Percentiles rank a stretch among this genome's conserved stretches.
phyloP scores from a whole-genome alignment of 2,113 vertebrate species.

The Periophthalmus modestus region DNA sequence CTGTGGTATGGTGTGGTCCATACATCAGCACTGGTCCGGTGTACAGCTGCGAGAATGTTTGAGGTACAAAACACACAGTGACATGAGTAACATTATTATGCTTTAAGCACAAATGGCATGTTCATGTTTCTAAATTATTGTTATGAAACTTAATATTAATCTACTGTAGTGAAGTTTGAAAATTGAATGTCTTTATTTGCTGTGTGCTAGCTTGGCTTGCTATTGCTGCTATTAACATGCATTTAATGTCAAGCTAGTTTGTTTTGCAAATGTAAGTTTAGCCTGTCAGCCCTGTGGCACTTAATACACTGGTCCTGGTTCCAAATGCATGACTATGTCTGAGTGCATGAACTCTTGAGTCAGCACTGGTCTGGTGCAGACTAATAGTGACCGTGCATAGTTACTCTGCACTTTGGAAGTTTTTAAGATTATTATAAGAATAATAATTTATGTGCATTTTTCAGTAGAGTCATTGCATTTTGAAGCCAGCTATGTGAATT shows the following conservation, averaged over 20 bases:
- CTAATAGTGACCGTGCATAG: conserved; percentile 1
- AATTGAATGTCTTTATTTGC: conserved; percentile 36
- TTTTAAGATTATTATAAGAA: background rate
- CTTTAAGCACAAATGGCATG: background rate
- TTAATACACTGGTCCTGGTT: conserved; percentile 27
- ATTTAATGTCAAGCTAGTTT: conserved; percentile 36
- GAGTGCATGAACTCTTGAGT: conserved; percentile 29
- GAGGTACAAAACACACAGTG: conserved; percentile 81
- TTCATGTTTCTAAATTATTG: background rate
- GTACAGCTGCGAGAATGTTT: conserved; percentile 97
- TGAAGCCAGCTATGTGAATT: conserved; percentile 13
- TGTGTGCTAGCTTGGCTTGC: conserved; percentile 62
- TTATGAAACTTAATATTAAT: background rate
- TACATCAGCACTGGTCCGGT: conserved; percentile 95
- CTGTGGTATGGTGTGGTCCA: conserved; percentile 99
- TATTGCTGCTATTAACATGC: conserved; percentile 60
- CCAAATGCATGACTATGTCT: conserved; percentile 37
- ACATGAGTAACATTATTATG: background rate
- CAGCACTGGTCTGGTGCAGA: conserved; percentile 36
- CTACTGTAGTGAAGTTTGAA: background rate
- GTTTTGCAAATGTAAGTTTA: conserved; percentile 22
- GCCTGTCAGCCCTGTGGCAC: background rate
- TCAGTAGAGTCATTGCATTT: background rate
- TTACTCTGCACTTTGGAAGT: conserved; percentile 33
- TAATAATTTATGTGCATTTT: background rate